Percentiles rank a stretch among this genome's conserved stretches.
Conservation (phyloP, 2,888 invertebrate species). For the Hipparchia sbordonii region DNA sequence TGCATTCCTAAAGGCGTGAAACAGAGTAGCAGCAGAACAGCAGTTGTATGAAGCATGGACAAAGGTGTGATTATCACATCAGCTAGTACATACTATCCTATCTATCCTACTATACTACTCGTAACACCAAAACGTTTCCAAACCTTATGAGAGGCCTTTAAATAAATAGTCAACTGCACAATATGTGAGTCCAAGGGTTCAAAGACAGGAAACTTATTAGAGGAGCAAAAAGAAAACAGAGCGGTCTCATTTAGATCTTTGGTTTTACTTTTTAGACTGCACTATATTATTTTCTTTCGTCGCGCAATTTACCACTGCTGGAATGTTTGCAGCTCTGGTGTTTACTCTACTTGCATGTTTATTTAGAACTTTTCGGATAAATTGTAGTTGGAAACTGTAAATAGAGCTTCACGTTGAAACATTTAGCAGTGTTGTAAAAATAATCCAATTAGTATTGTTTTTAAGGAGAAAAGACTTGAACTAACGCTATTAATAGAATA, state of each 20-base stretch:
- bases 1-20: too few species aligned
- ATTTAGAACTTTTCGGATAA: conserved; percentile 18
- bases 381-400: conserved; percentile 19
- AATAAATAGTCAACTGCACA: neutral
- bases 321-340: conserved; percentile 31
- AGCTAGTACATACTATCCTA: too few species aligned
- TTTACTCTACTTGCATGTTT: conserved; percentile 26
- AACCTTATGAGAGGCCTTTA: neutral
- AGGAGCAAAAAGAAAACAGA: conserved; percentile 12
- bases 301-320: conserved; percentile 35
- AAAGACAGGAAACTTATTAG: conserved; percentile 19
- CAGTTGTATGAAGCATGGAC: too few species aligned
- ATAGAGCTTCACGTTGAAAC: conserved; percentile 9
- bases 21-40: too few species aligned
- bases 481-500: too few species aligned
- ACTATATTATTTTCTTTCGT: conserved; percentile 49
- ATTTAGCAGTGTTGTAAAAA: neutral
- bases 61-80: too few species aligned
- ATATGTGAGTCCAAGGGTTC: conserved; percentile 1
- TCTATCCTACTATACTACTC: too few species aligned
- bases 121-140: too few species aligned
- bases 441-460: conserved; percentile 7
- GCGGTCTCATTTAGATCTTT: conserved; percentile 13
- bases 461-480: neutral
- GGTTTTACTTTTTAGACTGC: conserved; percentile 37